A percentile compares a stretch with the other conserved stretches of the same genome.
These are phyloP conservation scores for Andrena trimmerana DNA, from an alignment of 2,888 invertebrate genomes.

Conservation along the genomic window DNA sequence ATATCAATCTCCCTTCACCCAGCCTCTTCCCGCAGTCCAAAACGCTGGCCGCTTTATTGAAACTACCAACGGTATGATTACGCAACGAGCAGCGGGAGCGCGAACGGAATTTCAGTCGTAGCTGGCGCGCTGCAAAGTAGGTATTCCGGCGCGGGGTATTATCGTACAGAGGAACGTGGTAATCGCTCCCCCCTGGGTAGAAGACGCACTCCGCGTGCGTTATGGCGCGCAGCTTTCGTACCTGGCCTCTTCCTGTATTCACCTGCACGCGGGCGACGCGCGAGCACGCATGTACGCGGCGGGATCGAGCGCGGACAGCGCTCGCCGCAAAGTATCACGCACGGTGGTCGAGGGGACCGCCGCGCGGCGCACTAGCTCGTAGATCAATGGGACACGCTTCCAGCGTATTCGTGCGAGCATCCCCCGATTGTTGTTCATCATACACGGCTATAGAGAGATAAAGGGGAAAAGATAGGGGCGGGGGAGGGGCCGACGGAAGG, in stretches of 20 bases:
- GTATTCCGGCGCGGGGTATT: conserved; percentile 33
- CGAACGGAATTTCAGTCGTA: conserved; percentile 31
- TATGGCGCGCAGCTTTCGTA: conserved; percentile 41
- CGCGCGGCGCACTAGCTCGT: conserved; percentile 60
- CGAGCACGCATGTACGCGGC: conserved; percentile 11
- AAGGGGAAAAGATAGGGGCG: conserved; percentile 27
- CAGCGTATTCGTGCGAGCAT: conserved; percentile 70
- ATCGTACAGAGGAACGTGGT: conserved; percentile 45
- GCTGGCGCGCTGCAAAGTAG: conserved; percentile 51
- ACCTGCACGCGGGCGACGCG: conserved; percentile 55
- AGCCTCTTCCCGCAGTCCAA: neutral
- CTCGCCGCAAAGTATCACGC: conserved; percentile 30
- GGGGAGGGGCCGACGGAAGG: conserved; percentile 34
- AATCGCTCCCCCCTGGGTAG: conserved; percentile 48
- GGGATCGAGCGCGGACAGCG: conserved; percentile 10
- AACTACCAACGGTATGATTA: conserved; percentile 9
- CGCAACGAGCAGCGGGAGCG: conserved; percentile 23
- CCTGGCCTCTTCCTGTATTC: conserved; percentile 52
- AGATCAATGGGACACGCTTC: conserved; percentile 76
- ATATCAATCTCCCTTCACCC: no score
- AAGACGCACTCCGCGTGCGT: conserved; percentile 48
- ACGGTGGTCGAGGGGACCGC: conserved; percentile 60
- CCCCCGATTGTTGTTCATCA: conserved; percentile 72
- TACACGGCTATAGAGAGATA: conserved; percentile 52
- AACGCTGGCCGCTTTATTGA: neutral